A percentile compares a stretch with the other conserved stretches of the same genome.
phyloP scores from a whole-genome alignment of 2,888 invertebrate species.

The Alentia gelatinosa region DNA sequence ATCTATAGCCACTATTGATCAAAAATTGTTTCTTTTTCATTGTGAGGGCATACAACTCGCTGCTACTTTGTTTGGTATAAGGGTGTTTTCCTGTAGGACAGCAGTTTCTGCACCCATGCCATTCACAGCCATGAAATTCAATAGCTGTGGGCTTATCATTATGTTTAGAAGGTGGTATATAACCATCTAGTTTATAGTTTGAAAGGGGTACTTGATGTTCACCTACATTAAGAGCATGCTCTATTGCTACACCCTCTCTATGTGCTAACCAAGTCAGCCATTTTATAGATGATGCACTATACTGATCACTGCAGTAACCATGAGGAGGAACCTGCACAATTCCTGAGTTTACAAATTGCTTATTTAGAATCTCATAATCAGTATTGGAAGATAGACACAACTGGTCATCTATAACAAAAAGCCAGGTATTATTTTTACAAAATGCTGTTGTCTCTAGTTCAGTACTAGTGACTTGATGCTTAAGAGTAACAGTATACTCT shows the following conservation, averaged over 20 bases:
- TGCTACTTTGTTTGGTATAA: neutral
- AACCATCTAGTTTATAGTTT: neutral
- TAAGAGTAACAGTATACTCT: neutral
- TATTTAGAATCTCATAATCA: neutral
- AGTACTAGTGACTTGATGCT: neutral
- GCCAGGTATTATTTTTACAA: neutral
- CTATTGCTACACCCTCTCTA: neutral
- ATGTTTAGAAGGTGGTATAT: neutral
- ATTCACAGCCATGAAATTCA: neutral
- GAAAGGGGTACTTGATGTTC: neutral
- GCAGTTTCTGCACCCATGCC: neutral
- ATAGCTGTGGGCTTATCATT: neutral
- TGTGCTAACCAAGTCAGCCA: neutral
- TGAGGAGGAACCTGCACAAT: neutral
- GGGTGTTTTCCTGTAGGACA: neutral
- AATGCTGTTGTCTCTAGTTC: neutral
- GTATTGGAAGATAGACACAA: neutral
- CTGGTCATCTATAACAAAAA: too few species aligned
- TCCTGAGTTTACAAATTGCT: neutral
- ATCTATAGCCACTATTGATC: neutral
- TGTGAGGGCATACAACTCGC: neutral
- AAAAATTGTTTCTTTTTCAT: constrained; percentile 22
- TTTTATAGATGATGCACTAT: neutral
- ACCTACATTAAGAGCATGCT: neutral
- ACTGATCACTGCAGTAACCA: neutral